Evolutionary conservation across 2,797 vertebrate genomes (phyloP).

Genomic region (Sylvia borin): DNA sequence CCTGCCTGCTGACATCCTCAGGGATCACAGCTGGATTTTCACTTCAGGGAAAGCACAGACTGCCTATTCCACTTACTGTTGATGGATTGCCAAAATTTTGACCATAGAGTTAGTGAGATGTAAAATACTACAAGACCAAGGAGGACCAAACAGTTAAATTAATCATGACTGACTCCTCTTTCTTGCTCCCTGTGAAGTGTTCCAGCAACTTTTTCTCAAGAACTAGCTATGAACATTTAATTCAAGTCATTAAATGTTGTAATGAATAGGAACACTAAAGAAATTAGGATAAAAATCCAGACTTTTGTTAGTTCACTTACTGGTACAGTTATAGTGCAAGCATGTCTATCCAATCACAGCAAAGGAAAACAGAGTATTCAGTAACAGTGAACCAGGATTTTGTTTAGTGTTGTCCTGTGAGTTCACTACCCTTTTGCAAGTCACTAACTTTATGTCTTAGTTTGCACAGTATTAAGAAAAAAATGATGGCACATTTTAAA

Average conservation of each 20-base stretch:
- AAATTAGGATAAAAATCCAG: not conserved
- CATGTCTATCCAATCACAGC: not conserved
- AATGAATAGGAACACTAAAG: not conserved
- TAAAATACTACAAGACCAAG: not conserved
- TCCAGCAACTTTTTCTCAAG: not conserved
- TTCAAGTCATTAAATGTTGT: not conserved
- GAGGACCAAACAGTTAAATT: not conserved
- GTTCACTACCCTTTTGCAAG: not conserved
- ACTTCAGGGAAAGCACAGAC: slow-evolving; percentile 48
- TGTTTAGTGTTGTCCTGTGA: not conserved
- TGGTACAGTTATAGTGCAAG: not conserved
- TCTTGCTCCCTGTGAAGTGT: not conserved
- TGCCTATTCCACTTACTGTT: not conserved
- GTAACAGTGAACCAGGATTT: not conserved
- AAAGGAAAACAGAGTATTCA: not conserved
- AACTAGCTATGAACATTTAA: not conserved
- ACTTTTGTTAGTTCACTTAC: not conserved
- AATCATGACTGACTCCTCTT: not conserved
- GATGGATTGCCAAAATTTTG: slow-evolving; percentile 19
- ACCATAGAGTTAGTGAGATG: not conserved
- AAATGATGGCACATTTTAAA: not conserved
- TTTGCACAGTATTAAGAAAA: not conserved
- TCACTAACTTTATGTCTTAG: not conserved
- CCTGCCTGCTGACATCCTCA: slow-evolving; percentile 56
- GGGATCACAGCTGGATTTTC: slow-evolving; percentile 42